Percentiles rank a stretch among this genome's conserved stretches.
phyloP scores from a whole-genome alignment of 1,140 invertebrate genomes.

The Cheumatopsyche charites region DNA sequence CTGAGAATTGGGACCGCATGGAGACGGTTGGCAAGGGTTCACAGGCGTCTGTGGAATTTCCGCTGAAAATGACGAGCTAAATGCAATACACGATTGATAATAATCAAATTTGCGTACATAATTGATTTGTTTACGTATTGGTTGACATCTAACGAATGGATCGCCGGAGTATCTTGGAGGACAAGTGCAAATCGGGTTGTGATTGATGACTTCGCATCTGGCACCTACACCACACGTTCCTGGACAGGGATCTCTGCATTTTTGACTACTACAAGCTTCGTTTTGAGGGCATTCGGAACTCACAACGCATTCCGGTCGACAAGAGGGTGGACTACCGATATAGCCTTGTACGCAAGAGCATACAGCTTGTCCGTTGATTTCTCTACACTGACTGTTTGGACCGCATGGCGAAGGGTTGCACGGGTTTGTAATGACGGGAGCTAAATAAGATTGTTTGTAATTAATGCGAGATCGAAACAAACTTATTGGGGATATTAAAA shows the following conservation, averaged over 20 bases:
- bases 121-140: constrained; percentile 51
- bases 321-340: constrained; percentile 67
- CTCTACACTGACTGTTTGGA: constrained; percentile 67
- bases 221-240: constrained; percentile 69
- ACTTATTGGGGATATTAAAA: neutral
- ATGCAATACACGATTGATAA: too few species aligned
- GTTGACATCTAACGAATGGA: constrained; percentile 65
- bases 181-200: constrained; percentile 69
- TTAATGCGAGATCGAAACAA: neutral
- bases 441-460: constrained; percentile 35
- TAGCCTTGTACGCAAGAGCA: constrained; percentile 68
- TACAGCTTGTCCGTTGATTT: constrained; percentile 62
- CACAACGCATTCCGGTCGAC: constrained; percentile 68
- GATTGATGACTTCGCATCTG: constrained; percentile 66
- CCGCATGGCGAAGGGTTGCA: constrained; percentile 68
- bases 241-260: constrained; percentile 68
- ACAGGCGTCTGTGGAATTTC: constrained; percentile 52
- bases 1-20: constrained; percentile 74
- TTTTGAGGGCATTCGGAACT: constrained; percentile 69
- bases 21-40: constrained; percentile 71
- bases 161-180: constrained; percentile 65
- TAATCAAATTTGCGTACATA: too few species aligned
- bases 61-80: too few species aligned
- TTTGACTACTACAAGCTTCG: constrained; percentile 67
- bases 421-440: constrained; percentile 55